phyloP scores from a whole-genome alignment of 1,140 invertebrate species.

The Armadillidium nasatum region DNA sequence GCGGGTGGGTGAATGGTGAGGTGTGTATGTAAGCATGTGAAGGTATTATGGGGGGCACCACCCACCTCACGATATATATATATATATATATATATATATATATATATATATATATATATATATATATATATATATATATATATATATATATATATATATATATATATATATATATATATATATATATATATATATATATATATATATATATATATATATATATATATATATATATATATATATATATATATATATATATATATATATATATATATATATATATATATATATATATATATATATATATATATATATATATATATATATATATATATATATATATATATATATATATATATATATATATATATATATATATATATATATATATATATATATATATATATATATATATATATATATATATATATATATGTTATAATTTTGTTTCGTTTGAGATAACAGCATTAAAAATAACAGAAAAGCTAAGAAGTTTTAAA shows the following conservation, averaged over 20 bases:
- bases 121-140: conserved; percentile 10
- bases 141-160: background rate
- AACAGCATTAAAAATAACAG: no score
- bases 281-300: conserved; percentile 3
- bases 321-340: background rate
- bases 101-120: conserved; percentile 7
- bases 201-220: background rate
- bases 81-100: conserved; percentile 11
- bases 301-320: conserved; percentile 9
- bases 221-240: conserved; percentile 1
- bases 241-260: conserved; percentile 11
- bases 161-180: no score
- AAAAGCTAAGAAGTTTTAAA: no score
- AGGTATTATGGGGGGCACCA: no score
- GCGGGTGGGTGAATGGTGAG: no score
- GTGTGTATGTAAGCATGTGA: no score
- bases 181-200: no score
- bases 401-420: conserved; percentile 7
- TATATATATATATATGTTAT: background rate
- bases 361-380: conserved; percentile 3
- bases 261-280: conserved; percentile 3
- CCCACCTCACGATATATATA: background rate
- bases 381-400: background rate
- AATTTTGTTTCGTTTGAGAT: no score
- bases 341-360: conserved; percentile 7